Evolutionary conservation across 92 coral and sea anemone genomes (phyloP).

Genomic region (Muricea muricata): DNA sequence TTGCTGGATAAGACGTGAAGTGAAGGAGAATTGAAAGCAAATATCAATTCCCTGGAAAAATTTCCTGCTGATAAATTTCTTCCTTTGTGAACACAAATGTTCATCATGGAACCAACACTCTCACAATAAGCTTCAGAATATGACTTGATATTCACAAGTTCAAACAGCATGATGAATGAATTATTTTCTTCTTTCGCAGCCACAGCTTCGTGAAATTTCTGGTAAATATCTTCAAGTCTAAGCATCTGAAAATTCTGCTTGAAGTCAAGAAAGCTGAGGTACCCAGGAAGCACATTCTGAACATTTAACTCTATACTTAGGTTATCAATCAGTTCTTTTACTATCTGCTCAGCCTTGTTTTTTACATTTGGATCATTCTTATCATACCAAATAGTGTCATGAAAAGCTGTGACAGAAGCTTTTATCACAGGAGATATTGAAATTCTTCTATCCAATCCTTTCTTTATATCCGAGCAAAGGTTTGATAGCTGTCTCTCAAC

Average conservation of each 20-base stretch:
- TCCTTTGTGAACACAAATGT: background rate
- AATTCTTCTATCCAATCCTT: background rate
- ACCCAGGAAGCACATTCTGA: background rate
- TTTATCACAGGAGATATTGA: background rate
- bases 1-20: background rate
- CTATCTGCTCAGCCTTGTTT: background rate
- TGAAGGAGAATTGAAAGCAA: background rate
- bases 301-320: background rate
- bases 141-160: background rate
- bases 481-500: background rate
- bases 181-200: background rate
- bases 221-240: background rate
- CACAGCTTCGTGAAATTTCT: background rate
- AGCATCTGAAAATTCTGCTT: background rate
- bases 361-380: background rate
- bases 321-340: background rate
- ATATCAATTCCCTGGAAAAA: background rate
- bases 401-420: background rate
- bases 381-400: background rate
- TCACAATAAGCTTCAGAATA: background rate
- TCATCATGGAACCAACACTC: background rate
- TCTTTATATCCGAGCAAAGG: background rate
- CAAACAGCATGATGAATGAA: background rate
- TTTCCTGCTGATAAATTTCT: background rate
- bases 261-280: background rate